These are phyloP conservation scores for Gambusia holbrooki DNA, from an alignment of 2,113 vertebrate genomes.

Conservation along the genomic window DNA sequence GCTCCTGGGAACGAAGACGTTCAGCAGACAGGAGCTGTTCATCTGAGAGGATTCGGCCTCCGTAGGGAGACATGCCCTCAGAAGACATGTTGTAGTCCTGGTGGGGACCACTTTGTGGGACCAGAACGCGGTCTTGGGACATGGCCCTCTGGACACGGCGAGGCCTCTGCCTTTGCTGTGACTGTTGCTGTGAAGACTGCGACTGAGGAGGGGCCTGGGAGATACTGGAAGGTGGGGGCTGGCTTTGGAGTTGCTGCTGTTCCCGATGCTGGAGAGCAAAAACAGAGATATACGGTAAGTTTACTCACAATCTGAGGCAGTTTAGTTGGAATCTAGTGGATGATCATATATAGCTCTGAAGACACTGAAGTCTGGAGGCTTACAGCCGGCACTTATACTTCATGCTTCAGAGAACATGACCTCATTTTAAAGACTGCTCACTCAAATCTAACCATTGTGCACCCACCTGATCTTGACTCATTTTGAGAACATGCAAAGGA, in stretches of 20 bases:
- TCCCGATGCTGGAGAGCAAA: slow-evolving; percentile 64
- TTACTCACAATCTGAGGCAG: slow-evolving; percentile 35
- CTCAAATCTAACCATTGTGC: slow-evolving; percentile 2
- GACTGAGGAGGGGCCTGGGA: slow-evolving; percentile 66
- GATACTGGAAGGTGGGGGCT: slow-evolving; percentile 63
- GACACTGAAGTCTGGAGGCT: slow-evolving; percentile 19
- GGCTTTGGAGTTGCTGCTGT: slow-evolving; percentile 64
- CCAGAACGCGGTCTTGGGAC: slow-evolving; percentile 96
- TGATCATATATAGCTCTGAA: neutral
- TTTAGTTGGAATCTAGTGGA: neutral
- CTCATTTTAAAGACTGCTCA: slow-evolving; percentile 23
- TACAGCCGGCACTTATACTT: neutral
- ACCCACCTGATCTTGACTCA: slow-evolving; percentile 90
- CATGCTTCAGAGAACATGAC: neutral
- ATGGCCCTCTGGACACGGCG: slow-evolving; percentile 94
- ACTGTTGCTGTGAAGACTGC: slow-evolving; percentile 74
- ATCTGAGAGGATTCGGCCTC: slow-evolving; percentile 90
- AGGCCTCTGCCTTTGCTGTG: slow-evolving; percentile 86
- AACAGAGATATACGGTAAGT: slow-evolving; percentile 42
- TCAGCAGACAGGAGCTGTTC: slow-evolving; percentile 92
- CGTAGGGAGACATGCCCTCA: slow-evolving; percentile 81
- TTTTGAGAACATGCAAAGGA: slow-evolving; percentile 94
- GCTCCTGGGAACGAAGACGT: slow-evolving; percentile 84
- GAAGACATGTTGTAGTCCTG: slow-evolving; percentile 86
- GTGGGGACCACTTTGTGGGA: slow-evolving; percentile 82